These are phyloP conservation scores for Nemotelus nigrinus DNA, from an alignment of 2,888 invertebrate species.

Conservation along the genomic window DNA sequence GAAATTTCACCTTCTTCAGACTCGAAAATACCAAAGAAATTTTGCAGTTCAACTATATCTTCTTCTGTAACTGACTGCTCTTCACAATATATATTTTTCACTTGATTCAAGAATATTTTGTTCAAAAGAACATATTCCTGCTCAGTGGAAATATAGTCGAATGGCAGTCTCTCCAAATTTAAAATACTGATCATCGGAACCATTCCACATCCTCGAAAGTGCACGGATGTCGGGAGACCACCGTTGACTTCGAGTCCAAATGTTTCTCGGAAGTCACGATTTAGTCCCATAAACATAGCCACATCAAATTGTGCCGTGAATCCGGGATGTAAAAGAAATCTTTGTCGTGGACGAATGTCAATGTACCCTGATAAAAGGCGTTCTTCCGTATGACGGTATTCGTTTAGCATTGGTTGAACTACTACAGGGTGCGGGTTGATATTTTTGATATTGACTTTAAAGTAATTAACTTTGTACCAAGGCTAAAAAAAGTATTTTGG, in stretches of 20 bases:
- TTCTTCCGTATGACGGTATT: slow-evolving; percentile 24
- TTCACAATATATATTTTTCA: neutral
- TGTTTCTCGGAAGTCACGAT: slow-evolving; percentile 55
- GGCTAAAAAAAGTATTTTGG: slow-evolving; percentile 53
- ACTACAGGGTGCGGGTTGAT: slow-evolving; percentile 23
- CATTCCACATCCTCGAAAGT: slow-evolving; percentile 57
- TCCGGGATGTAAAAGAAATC: slow-evolving; percentile 53
- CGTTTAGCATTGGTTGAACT: slow-evolving; percentile 26
- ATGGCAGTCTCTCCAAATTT: slow-evolving; percentile 27
- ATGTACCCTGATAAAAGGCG: slow-evolving; percentile 24
- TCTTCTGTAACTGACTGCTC: neutral
- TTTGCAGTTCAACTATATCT: neutral
- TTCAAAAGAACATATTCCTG: slow-evolving; percentile 37
- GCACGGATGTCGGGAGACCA: slow-evolving; percentile 53
- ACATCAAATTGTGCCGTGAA: slow-evolving; percentile 51
- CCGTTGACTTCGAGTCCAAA: slow-evolving; percentile 57
- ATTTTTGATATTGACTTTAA: slow-evolving; percentile 52
- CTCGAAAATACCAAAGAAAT: neutral
- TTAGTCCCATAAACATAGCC: slow-evolving; percentile 57
- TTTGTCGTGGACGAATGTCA: slow-evolving; percentile 41
- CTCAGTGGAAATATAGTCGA: neutral
- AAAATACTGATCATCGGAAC: slow-evolving; percentile 58
- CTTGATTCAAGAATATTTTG: slow-evolving; percentile 38
- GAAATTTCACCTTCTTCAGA: neutral
- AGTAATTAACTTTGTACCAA: slow-evolving; percentile 58